phyloP scores from a whole-genome alignment of 1,140 invertebrate species.

The Macrobrachium rosenbergii region DNA sequence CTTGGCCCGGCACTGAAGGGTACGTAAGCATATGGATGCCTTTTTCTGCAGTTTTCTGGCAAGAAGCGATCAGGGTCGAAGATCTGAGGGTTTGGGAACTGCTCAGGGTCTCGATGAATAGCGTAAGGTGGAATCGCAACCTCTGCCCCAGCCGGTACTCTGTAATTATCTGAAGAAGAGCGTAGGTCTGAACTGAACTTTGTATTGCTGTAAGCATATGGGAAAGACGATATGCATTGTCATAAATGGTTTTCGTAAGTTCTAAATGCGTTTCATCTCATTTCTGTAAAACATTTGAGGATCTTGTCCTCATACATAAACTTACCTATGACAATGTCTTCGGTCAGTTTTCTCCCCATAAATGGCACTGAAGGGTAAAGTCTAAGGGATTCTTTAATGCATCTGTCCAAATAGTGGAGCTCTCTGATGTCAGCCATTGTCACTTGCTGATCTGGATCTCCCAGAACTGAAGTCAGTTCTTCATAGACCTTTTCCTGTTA shows the following conservation, averaged over 20 bases:
- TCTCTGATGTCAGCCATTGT: constrained; percentile 84
- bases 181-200: neutral
- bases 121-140: constrained; percentile 78
- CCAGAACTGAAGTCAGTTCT: constrained; percentile 84
- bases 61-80: constrained; percentile 95
- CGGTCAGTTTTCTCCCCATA: constrained; percentile 79
- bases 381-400: constrained; percentile 81
- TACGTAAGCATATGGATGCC: constrained; percentile 77
- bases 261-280: neutral
- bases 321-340: constrained; percentile 77
- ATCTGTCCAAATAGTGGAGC: constrained; percentile 87
- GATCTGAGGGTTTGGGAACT: constrained; percentile 85
- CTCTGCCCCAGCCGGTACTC: constrained; percentile 78
- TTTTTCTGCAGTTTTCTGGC: constrained; percentile 76
- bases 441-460: constrained; percentile 73
- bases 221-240: too few species aligned
- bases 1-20: constrained; percentile 79
- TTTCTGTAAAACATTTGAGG: too few species aligned
- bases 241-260: neutral
- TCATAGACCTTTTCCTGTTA: constrained; percentile 82
- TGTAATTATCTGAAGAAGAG: constrained; percentile 71
- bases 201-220: neutral
- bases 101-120: constrained; percentile 82
- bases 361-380: constrained; percentile 86
- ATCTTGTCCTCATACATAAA: neutral